These are phyloP conservation scores for Sarcophaga subvicina DNA, from an alignment of 2,888 invertebrate genomes.

Conservation along the genomic window DNA sequence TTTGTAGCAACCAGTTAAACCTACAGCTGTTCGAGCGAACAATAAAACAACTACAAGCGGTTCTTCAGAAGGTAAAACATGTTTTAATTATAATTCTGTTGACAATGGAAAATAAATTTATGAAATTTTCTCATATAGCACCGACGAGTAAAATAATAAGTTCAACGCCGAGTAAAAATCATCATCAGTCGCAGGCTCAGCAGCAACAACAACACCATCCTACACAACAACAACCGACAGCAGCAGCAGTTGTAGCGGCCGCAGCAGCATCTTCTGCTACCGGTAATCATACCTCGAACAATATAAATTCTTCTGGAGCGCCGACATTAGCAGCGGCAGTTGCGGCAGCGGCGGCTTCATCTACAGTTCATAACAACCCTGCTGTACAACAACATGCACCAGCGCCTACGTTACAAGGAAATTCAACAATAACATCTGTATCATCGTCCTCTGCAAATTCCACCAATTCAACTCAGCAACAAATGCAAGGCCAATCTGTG, in stretches of 20 bases:
- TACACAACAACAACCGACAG: constrained; percentile 78
- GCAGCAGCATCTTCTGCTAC: constrained; percentile 70
- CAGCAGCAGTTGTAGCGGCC: constrained; percentile 71
- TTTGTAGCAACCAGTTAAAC: constrained; percentile 90
- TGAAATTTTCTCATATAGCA: constrained; percentile 45
- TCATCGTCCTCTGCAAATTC: constrained; percentile 69
- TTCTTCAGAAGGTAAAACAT: constrained; percentile 71
- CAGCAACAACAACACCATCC: constrained; percentile 77
- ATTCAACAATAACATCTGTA: constrained; percentile 64
- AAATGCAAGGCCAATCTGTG: constrained; percentile 82
- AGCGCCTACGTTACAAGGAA: constrained; percentile 76
- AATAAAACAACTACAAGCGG: constrained; percentile 79
- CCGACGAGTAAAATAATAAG: constrained; percentile 78
- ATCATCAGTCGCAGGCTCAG: constrained; percentile 76
- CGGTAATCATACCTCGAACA: constrained; percentile 69
- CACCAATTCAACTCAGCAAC: constrained; percentile 72
- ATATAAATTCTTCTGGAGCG: constrained; percentile 66
- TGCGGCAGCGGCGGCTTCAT: constrained; percentile 69
- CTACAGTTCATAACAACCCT: constrained; percentile 72
- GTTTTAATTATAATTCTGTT: neutral
- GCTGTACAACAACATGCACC: constrained; percentile 79
- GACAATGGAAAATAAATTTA: too few species aligned
- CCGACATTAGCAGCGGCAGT: constrained; percentile 71
- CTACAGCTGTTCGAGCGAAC: constrained; percentile 89
- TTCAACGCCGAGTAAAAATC: constrained; percentile 82